Percentiles rank a stretch among this genome's conserved stretches.
These are phyloP conservation scores for Pangasius krempfi DNA, from an alignment of 2,797 vertebrate species.

Conservation along the genomic window DNA sequence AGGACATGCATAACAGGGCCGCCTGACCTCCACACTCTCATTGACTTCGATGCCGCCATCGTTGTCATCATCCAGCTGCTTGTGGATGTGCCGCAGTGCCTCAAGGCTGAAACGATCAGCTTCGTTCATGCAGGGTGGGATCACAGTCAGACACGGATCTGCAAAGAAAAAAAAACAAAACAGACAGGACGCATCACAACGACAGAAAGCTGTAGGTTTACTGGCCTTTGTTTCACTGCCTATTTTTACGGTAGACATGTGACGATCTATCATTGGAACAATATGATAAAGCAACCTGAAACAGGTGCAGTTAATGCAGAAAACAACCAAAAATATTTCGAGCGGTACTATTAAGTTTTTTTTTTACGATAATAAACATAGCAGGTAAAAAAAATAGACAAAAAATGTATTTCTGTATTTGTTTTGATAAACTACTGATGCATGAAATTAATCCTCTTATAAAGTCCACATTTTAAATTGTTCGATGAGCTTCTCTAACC, in stretches of 20 bases:
- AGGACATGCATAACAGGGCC: not conserved
- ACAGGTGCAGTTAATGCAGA: not conserved
- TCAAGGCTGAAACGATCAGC: conserved; percentile 93
- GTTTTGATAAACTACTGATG: not conserved
- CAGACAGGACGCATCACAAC: conserved; percentile 9
- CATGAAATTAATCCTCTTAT: not conserved
- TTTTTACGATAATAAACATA: not conserved
- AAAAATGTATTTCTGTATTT: not conserved
- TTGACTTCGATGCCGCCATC: conserved; percentile 98
- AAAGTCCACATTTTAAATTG: not conserved
- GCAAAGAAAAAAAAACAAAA: not conserved
- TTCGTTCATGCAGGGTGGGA: conserved; percentile 90
- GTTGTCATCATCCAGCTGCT: conserved; percentile 98
- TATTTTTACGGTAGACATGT: not conserved
- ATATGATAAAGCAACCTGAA: not conserved
- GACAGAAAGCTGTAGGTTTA: not conserved
- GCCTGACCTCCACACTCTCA: conserved; percentile 94
- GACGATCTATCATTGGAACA: not conserved
- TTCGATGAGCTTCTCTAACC: not conserved
- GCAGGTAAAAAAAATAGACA: not conserved
- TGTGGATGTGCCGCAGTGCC: conserved; percentile 94
- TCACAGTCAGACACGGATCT: conserved; percentile 89
- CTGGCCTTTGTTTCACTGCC: not conserved
- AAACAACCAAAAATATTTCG: not conserved
- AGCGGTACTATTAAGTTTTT: not conserved